These are phyloP conservation scores for Dryomyza anilis DNA, from an alignment of 2,888 invertebrate genomes.

Conservation along the genomic window DNA sequence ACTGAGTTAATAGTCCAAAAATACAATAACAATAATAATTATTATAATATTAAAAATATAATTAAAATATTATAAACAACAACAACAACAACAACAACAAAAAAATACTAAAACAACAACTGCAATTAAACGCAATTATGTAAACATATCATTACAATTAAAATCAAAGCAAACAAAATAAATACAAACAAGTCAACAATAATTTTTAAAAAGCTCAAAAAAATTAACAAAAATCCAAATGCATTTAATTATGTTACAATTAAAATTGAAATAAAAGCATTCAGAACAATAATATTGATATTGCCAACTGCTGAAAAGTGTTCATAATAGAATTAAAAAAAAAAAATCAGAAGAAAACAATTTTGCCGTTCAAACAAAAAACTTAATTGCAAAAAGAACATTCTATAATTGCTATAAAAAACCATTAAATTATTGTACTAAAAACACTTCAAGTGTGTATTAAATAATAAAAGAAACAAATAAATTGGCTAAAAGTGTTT, in stretches of 20 bases:
- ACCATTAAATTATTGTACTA: no score
- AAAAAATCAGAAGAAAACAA: no score
- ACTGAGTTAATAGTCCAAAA: conserved; percentile 26
- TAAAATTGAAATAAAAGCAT: no score
- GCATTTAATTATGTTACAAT: neutral
- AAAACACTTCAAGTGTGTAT: no score
- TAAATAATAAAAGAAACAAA: no score
- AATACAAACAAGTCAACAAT: neutral
- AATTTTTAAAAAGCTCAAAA: neutral
- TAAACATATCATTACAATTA: conserved; percentile 25
- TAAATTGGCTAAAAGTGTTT: no score
- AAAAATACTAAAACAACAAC: conserved; percentile 7
- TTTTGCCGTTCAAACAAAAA: no score
- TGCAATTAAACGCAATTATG: conserved; percentile 24
- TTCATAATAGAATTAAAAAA: no score
- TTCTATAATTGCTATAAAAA: no score
- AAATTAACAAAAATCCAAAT: neutral
- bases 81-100: conserved; percentile 2
- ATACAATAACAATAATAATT: conserved; percentile 6
- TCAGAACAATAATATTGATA: no score
- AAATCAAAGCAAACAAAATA: conserved; percentile 10
- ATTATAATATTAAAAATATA: neutral
- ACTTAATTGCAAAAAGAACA: no score
- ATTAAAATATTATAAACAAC: neutral
- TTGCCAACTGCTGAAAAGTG: no score